phyloP scores from a whole-genome alignment of 1,140 invertebrate species.

The Uloborus diversus region DNA sequence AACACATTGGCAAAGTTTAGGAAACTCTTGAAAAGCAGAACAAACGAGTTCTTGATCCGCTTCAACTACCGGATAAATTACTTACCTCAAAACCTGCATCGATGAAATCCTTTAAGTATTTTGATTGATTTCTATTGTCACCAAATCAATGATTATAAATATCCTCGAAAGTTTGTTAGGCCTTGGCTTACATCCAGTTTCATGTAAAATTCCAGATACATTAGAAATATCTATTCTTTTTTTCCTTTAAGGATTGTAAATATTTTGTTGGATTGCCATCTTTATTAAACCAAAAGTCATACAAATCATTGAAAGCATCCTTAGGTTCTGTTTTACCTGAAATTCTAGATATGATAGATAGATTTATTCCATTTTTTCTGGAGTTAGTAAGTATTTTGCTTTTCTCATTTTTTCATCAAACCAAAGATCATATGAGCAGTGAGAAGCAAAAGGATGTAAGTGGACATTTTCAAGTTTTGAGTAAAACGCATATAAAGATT shows the following conservation, averaged over 20 bases:
- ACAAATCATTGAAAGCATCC: slow-evolving; percentile 14
- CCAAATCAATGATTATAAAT: slow-evolving; percentile 4
- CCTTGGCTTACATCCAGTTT: not conserved
- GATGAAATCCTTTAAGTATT: slow-evolving; percentile 22
- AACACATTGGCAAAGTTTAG: no score
- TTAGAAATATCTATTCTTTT: not conserved
- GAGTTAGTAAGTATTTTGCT: slow-evolving; percentile 26
- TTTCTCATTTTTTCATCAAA: slow-evolving; percentile 21
- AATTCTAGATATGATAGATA: slow-evolving; percentile 9
- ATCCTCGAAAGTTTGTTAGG: slow-evolving; percentile 5
- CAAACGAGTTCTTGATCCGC: no score
- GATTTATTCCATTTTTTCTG: not conserved
- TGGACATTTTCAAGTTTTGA: no score
- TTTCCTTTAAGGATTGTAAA: slow-evolving; percentile 5
- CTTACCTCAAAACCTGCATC: no score
- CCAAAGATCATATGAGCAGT: slow-evolving; percentile 34
- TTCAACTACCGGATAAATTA: no score
- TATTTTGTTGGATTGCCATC: slow-evolving; percentile 25
- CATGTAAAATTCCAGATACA: slow-evolving; percentile 7
- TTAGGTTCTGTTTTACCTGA: slow-evolving; percentile 22
- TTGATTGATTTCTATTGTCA: slow-evolving; percentile 8
- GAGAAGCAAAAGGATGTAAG: no score
- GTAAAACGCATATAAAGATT: no score
- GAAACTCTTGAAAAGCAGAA: no score
- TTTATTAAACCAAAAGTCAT: slow-evolving; percentile 26